Conservation (phyloP, 2,888 invertebrate genomes). For the Aspidiotus rigidus region DNA sequence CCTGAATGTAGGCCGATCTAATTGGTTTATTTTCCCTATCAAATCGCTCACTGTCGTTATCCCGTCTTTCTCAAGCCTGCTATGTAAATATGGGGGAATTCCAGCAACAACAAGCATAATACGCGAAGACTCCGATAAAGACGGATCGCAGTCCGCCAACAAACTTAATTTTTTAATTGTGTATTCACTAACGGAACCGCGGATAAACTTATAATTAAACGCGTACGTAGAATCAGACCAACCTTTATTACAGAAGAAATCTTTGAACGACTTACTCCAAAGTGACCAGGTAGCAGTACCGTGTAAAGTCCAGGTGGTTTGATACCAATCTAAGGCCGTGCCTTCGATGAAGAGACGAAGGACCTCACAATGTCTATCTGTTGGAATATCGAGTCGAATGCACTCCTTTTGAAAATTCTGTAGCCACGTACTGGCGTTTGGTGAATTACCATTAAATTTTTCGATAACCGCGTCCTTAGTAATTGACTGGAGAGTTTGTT, state of each 20-base stretch:
- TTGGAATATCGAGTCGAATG: slow-evolving; percentile 1
- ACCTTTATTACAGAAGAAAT: background rate
- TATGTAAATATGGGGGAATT: background rate
- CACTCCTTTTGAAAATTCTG: background rate
- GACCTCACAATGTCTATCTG: too few species aligned
- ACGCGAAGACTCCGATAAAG: background rate
- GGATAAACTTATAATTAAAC: background rate
- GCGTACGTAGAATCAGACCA: too few species aligned
- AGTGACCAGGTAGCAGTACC: background rate
- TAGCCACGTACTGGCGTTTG: slow-evolving; percentile 3
- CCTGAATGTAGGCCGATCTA: background rate
- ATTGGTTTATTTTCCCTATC: background rate
- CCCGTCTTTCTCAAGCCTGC: background rate
- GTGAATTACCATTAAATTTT: background rate
- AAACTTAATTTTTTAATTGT: background rate
- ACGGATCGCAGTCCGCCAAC: background rate
- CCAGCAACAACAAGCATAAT: background rate
- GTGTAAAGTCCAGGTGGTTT: background rate
- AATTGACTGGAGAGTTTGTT: background rate
- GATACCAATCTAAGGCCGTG: background rate
- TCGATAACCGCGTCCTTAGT: background rate
- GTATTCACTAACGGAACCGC: slow-evolving; percentile 9
- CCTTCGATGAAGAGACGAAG: background rate
- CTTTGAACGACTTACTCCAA: background rate
- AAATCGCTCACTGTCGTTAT: background rate